Evolutionary conservation across 2,797 vertebrate species (phyloP), one percentile per base, ranked within the genome.

Genomic region (Sphenodon punctatus): DNA sequence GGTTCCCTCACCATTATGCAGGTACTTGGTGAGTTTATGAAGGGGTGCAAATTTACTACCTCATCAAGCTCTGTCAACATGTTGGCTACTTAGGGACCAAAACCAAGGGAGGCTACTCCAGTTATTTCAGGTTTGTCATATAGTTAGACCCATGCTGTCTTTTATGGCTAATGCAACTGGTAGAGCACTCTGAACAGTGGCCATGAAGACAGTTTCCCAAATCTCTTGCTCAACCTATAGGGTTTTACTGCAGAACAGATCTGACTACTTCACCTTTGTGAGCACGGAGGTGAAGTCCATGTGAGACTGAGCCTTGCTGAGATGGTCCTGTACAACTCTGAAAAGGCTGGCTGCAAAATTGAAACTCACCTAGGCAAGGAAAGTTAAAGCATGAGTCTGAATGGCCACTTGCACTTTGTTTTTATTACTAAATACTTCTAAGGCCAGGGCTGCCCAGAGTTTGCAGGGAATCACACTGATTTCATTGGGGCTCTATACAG

Each of bases 331-430:
- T 68, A 97, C 93, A 70, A 92, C 92, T 46, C 78, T 89, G 65
- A 97, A 95, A 69, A 98, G 95, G 69, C 88, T 95, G 82, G 93
- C 97, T 71, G 98, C 94, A 94, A 99, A 98, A 80, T 94, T 90
- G 63, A 96, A 96, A 91, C 97, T 99, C 92, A 97, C 96, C 97
- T 98, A 94, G 46, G 38, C 22, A 42, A 79, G 25, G 30, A 75
- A 15, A 27, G 7, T 22, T 19, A 20, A 59, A 67, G 67, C 9
- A 59, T 25, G 65, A 20, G 30, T 27, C 64, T 48, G 19, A 42
- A 7, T 58, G 5, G 15, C 49, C 5, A 72, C 75, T 53, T 1
- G 3, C 82, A 80, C 4, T 39, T 60, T 68, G 70, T 13, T 16
- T 76, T 53, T 67, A 80, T 12, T 66, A 12, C 11, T 65, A 27